Evolutionary conservation across 2,888 invertebrate species (phyloP), one percentile per base, ranked within the genome.

Genomic region (Hirtodrosophila alboralis): DNA sequence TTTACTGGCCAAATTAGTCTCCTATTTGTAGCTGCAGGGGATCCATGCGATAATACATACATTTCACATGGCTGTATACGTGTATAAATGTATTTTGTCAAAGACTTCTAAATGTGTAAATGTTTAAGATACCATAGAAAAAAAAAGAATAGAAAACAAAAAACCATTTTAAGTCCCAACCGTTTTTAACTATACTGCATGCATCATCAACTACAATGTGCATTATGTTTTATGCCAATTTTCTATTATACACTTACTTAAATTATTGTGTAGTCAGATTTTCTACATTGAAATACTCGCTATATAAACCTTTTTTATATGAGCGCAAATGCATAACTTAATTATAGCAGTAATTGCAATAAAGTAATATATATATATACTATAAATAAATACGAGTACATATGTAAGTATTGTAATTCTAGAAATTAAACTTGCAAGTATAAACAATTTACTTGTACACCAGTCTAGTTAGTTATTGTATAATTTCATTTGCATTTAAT

Each of bases 81-180:
- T 81, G 78, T 78, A 74, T 76, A 75, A 75, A 75, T 79, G 79
- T 79, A 74, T 79, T 71, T 83, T 57, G 56, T 72, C 71, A 76
- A 84, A 80, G 79, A 80, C 79, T 80, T 79, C 77, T 80, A 80
- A 77, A 52, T 79, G 79, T 80, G 80, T 80, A 80, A 77, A 80
- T 59, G 62, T 61, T 67, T 62, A 70, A 57, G 49, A 43, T 51
- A 51, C 44, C 60, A 53, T 30, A 16, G 51, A 36, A 12, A 41
- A 10, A 27, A 12, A 48, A 40, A 56, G 34, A 56, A 56, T 56
- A 28, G 47, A 33, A 28, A 31, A 30, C 16, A 44, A 16, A 51
- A 16, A 47, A 47, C 40, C 54, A 41, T 58, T 67, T 67, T 53
- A 45, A 47, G 28, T 12, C 48, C 26, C 28, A 53, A 58, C 33